A percentile compares a stretch with the other conserved stretches of the same genome.
phyloP scores from a whole-genome alignment of 1,140 invertebrate genomes.

The Philaenus spumarius region DNA sequence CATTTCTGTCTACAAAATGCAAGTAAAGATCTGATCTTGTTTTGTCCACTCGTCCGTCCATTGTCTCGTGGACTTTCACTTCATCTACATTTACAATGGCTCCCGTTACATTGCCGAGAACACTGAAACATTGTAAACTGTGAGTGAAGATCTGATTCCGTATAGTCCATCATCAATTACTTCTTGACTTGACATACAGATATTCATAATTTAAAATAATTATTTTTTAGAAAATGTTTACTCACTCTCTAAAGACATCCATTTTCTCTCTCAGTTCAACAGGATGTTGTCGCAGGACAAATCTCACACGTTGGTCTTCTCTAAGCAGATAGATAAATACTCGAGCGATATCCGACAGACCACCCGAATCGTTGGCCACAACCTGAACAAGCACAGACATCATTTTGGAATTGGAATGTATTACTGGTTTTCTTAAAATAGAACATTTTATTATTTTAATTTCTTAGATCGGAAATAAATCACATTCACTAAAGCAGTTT shows the following conservation, averaged over 20 bases:
- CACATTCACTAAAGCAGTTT: too few species aligned
- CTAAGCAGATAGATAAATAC: constrained; percentile 87
- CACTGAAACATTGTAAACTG: constrained; percentile 42
- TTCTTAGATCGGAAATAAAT: too few species aligned
- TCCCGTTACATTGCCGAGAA: constrained; percentile 75
- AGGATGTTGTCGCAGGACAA: constrained; percentile 84
- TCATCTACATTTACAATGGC: constrained; percentile 91
- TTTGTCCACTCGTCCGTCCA: constrained; percentile 86
- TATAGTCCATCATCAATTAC: too few species aligned
- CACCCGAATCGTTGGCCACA: constrained; percentile 75
- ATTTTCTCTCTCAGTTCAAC: constrained; percentile 75
- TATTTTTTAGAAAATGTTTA: too few species aligned
- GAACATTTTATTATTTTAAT: too few species aligned
- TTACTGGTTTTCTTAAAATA: too few species aligned
- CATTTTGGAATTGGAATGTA: too few species aligned
- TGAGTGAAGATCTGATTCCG: too few species aligned
- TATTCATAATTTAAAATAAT: constrained; percentile 9
- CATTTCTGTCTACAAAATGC: constrained; percentile 81
- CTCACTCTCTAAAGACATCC: constrained; percentile 71
- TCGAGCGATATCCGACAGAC: constrained; percentile 66
- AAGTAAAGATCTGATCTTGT: constrained; percentile 91
- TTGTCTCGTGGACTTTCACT: constrained; percentile 85
- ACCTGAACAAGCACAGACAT: too few species aligned
- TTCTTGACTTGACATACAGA: neutral
- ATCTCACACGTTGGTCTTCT: constrained; percentile 88